A percentile compares a stretch with the other conserved stretches of the same genome.
Evolutionary conservation across 2,113 vertebrate species (phyloP).

Genomic region (Colius striatus): DNA sequence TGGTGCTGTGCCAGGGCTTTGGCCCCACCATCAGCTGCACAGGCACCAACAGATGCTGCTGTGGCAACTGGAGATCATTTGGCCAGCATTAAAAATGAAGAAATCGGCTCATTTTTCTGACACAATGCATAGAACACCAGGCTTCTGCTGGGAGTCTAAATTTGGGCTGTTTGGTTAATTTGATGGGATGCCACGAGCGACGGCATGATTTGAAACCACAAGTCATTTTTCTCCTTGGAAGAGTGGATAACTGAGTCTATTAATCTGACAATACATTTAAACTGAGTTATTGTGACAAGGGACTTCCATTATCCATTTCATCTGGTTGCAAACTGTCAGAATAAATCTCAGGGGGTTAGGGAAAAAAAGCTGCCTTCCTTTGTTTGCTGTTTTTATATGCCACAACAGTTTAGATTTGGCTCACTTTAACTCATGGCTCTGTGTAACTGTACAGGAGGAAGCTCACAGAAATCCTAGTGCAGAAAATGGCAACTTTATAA

Average conservation of each 20-base stretch:
- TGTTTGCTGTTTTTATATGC: constrained; percentile 61
- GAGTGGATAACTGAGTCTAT: constrained; percentile 60
- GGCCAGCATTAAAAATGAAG: background rate
- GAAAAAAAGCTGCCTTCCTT: constrained; percentile 46
- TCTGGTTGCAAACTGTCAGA: constrained; percentile 67
- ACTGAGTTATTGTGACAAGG: constrained; percentile 70
- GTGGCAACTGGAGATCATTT: background rate
- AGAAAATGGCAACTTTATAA: background rate
- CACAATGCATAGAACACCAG: background rate
- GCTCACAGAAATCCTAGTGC: background rate
- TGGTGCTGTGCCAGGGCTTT: fast-evolving
- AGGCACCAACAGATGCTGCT: background rate
- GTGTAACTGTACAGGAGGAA: background rate
- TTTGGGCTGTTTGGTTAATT: constrained; percentile 4
- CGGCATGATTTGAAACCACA: constrained; percentile 19
- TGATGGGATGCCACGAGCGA: background rate
- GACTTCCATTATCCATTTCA: constrained; percentile 68
- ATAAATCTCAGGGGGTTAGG: constrained; percentile 53
- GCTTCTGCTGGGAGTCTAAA: background rate
- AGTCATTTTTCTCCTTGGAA: constrained; percentile 39
- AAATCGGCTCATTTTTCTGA: background rate
- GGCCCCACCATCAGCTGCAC: fast-evolving
- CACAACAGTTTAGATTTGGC: constrained; percentile 37
- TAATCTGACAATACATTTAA: constrained; percentile 65
- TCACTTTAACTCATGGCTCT: constrained; percentile 7